Evolutionary conservation across 1,140 invertebrate genomes (phyloP), one percentile per base, ranked within the genome.

Genomic region (Neotoxoptera formosana): DNA sequence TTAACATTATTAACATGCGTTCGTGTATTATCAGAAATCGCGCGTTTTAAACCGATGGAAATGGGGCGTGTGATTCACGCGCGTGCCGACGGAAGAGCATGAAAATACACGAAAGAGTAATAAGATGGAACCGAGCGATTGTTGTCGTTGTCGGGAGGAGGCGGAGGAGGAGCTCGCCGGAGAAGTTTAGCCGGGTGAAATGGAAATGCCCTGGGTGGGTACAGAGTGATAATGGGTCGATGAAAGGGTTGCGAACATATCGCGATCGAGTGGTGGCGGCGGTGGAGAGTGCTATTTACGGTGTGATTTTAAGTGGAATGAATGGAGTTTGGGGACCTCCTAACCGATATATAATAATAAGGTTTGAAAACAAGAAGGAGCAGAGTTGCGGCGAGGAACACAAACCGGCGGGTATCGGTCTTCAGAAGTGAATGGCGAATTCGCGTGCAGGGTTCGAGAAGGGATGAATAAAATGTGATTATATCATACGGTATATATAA

Each of bases 171-270:
- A 30, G 51, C 36, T 51, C 51, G 88, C 53, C 36, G 56, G 14
- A n/a, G 36, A 60, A 90, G 56, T 45, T 60, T 60, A 30, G 17
- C 41, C 36, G 53, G 23, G 11, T 0, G 23, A 67, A 90, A 21
- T 90, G 60, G 30, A 76, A 76, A 76, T 34, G 34, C 23, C 23
- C 51, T 11, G 48, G 51, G 51, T 34, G n/a, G n/a, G n/a, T n/a
- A n/a, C n/a, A n/a, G n/a, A 56, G 89, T 60, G 89, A 90, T 67
- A 67, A 90, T 90, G 89, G 89, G 41, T 90, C 89, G 89, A 67
- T 45, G 89, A 90, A 90, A 90, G 89, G 89, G 89, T 90, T 90
- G 56, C 56, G 36, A 7, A 25, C 34, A 86, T 30, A 86, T 86
- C 41, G 41, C 41, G 84, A 86, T 47, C 41, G 83, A 84, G 25